Conservation (phyloP, 2,113 vertebrate genomes). For the Oenanthe oenanthe region DNA sequence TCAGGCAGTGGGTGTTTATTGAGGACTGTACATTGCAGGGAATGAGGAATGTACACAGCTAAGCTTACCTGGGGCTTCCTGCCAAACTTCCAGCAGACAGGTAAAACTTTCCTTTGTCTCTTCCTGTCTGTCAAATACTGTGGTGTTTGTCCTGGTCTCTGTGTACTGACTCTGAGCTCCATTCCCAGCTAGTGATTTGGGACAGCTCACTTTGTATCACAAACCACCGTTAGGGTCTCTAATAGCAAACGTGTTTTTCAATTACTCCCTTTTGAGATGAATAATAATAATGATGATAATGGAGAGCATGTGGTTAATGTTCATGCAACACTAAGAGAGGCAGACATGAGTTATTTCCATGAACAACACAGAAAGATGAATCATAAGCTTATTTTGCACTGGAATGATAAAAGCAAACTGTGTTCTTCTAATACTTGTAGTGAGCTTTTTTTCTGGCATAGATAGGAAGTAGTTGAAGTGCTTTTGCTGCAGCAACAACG, state of each 20-base stretch:
- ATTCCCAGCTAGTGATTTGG: neutral
- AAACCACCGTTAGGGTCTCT: neutral
- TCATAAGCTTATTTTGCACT: neutral
- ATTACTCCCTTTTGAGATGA: neutral
- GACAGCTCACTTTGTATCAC: neutral
- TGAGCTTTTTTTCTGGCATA: neutral
- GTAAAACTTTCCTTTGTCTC: neutral
- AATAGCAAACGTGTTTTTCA: neutral
- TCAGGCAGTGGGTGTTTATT: neutral
- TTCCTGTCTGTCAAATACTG: neutral
- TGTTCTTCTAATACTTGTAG: neutral
- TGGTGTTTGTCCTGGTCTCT: neutral
- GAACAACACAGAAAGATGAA: neutral
- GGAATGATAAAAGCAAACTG: neutral
- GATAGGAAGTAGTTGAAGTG: neutral
- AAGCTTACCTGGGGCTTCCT: neutral
- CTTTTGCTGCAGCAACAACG: neutral
- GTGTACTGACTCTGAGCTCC: neutral
- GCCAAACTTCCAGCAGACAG: neutral
- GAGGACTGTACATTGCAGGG: neutral
- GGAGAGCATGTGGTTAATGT: neutral
- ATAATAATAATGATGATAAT: neutral
- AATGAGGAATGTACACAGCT: neutral
- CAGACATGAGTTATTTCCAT: neutral
- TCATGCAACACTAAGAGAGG: neutral